These are phyloP conservation scores for Lepidocolaptes lacrymiger DNA, from an alignment of 2,797 vertebrate genomes.

Conservation along the genomic window DNA sequence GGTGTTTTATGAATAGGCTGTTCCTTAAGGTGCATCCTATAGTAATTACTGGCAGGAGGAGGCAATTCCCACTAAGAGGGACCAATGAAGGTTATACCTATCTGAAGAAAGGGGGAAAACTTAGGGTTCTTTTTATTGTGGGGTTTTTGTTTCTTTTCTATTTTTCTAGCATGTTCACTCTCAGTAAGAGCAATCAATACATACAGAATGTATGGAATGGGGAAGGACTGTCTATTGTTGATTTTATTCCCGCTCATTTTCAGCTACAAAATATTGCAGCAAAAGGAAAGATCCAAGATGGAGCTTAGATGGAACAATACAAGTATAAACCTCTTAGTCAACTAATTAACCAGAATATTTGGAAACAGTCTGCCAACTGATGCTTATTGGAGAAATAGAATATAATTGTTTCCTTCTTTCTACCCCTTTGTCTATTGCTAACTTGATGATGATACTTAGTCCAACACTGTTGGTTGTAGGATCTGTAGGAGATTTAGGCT, in stretches of 20 bases:
- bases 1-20: accelerated
- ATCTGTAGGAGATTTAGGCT: background rate
- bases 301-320: background rate
- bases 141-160: accelerated
- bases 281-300: background rate
- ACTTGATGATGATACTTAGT: background rate
- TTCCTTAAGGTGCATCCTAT: background rate
- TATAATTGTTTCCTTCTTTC: background rate
- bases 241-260: background rate
- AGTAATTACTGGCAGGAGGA: background rate
- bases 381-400: background rate
- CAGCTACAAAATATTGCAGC: background rate
- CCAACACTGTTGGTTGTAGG: background rate
- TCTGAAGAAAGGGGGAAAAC: background rate
- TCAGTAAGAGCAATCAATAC: background rate
- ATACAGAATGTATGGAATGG: background rate
- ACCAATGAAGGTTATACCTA: background rate
- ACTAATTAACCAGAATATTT: background rate
- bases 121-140: background rate
- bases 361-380: background rate
- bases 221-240: accelerated
- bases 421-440: background rate
- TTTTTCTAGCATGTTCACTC: background rate
- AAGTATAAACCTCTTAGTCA: background rate
- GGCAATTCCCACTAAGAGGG: background rate